Evolutionary conservation across 2,888 invertebrate genomes (phyloP), one percentile per base, ranked within the genome.

Genomic region (Limnephilus rhombicus): DNA sequence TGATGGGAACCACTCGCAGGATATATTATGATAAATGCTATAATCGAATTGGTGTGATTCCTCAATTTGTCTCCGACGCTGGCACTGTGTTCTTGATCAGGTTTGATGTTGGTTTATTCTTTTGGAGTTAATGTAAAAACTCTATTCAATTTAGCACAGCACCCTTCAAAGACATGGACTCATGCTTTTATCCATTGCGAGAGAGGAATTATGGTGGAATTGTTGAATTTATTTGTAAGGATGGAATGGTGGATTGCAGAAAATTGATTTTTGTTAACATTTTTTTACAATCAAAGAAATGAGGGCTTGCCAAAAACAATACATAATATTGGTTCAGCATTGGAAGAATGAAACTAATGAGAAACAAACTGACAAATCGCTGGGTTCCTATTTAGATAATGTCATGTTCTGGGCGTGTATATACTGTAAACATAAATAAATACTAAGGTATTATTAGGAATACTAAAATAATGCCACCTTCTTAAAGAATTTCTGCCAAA

Each of bases 401-500:
- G 68, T 68, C 18, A 24, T n/a, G 5, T 68, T 68, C 68, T 68
- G 68, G 68, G n/a, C 9, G 24, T 68, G n/a, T 68, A 68, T 68
- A 68, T 68, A 68, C 68, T 24, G 68, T 68, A 68, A 68, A 68
- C 7, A 68, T 68, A 68, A 68, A 68, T 68, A 68, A 68, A n/a
- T 68, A 24, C 68, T 68, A 24, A 68, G 24, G 24, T 68, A 68
- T 68, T 68, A n/a, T 68, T 68, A 68, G 68, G 24, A 1, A n/a
- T n/a, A 68, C 68, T 68, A 68, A 68, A 68, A 68, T 68, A 68
- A 68, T 68, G 68, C 24, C 68, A 68, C 68, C 53, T 53, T 53
- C 68, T 68, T 68, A 68, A 68, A 68, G 68, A 68, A 68, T 68
- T 68, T 68, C 68, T n/a, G 68, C 68, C 68, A 68, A 68, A 68